These are phyloP conservation scores for Ptychadena robeensis DNA, from an alignment of 2,797 vertebrate genomes.

Conservation along the genomic window DNA sequence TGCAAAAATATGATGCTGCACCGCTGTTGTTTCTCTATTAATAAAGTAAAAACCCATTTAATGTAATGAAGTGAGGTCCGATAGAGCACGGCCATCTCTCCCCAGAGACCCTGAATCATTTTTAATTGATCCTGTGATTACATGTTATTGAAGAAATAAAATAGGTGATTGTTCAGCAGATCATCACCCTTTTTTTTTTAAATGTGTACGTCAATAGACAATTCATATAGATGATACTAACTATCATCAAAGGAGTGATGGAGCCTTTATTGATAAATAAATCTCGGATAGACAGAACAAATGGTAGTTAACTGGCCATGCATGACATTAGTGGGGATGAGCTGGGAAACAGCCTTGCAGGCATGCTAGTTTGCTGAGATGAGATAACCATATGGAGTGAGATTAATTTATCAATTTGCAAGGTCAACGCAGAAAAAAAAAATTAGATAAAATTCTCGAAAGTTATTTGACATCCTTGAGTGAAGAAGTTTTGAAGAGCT, in stretches of 20 bases:
- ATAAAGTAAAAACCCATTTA: slow-evolving; percentile 13
- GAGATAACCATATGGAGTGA: slow-evolving; percentile 56
- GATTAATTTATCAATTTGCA: slow-evolving; percentile 53
- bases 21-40: neutral
- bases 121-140: slow-evolving; percentile 69
- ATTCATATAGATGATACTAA: slow-evolving; percentile 77
- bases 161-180: slow-evolving; percentile 73
- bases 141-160: slow-evolving; percentile 70
- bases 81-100: neutral
- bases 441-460: neutral
- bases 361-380: slow-evolving; percentile 55
- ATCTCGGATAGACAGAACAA: slow-evolving; percentile 78
- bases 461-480: neutral
- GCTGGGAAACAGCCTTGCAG: slow-evolving; percentile 65
- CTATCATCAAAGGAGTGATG: slow-evolving; percentile 76
- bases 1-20: neutral
- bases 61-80: neutral
- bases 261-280: slow-evolving; percentile 79
- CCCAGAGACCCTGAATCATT: slow-evolving; percentile 59
- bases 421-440: slow-evolving; percentile 40
- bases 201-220: slow-evolving; percentile 72
- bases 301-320: slow-evolving; percentile 77
- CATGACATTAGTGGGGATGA: slow-evolving; percentile 76
- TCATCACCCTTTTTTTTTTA: slow-evolving; percentile 67
- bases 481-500: neutral